A percentile compares a stretch with the other conserved stretches of the same genome.
Conservation (phyloP, 2,113 vertebrate genomes). For the Hylia prasina region DNA sequence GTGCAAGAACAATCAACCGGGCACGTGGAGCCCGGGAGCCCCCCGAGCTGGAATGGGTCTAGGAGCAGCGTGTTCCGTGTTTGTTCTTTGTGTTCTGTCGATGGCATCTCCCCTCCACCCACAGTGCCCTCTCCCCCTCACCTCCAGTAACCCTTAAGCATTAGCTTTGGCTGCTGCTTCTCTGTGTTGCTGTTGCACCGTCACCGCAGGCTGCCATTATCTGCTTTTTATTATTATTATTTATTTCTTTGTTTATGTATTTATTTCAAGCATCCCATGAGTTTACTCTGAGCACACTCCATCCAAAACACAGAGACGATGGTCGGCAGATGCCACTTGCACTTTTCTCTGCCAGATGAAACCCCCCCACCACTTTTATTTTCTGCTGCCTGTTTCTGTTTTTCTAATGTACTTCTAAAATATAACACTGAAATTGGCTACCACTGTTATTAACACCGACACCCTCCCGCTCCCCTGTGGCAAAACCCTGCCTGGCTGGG, state of each 20-base stretch:
- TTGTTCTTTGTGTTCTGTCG: conserved; percentile 71
- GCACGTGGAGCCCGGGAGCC: conserved; percentile 44
- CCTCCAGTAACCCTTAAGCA: conserved; percentile 47
- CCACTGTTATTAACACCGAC: background rate
- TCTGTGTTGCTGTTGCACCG: conserved; percentile 63
- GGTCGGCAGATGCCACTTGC: conserved; percentile 13
- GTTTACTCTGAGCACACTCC: conserved; percentile 34
- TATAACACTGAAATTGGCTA: background rate
- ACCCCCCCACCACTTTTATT: conserved; percentile 63
- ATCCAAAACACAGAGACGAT: background rate
- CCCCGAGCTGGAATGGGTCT: conserved; percentile 80
- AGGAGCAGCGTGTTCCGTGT: conserved; percentile 74
- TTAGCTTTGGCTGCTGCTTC: conserved; percentile 70
- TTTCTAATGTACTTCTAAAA: background rate
- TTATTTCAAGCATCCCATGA: conserved; percentile 61
- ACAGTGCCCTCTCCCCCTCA: conserved; percentile 19
- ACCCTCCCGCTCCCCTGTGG: background rate
- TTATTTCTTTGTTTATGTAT: conserved; percentile 40
- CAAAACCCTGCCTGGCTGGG: background rate
- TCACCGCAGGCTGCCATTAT: conserved; percentile 60
- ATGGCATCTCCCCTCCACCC: conserved; percentile 39
- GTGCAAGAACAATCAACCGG: background rate
- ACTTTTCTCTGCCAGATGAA: conserved; percentile 67
- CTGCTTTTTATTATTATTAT: background rate
- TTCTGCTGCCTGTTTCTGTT: conserved; percentile 64